A percentile compares a stretch with the other conserved stretches of the same genome.
Evolutionary conservation across 2,888 invertebrate genomes (phyloP).

Genomic region (Rotaria sp.): DNA sequence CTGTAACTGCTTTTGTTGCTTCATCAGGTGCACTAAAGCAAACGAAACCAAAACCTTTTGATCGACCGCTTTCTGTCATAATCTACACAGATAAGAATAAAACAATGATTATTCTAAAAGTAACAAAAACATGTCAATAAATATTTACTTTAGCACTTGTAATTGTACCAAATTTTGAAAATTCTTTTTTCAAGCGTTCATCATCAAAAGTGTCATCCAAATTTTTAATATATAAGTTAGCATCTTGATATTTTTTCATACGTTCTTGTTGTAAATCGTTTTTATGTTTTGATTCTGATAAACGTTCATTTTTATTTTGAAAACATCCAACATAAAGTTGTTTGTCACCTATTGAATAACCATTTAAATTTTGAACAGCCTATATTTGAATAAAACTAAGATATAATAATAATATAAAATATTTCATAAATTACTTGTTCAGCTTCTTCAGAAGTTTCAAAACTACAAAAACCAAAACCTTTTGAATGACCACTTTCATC

Average conservation of each 20-base stretch:
- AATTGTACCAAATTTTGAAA: constrained; percentile 88
- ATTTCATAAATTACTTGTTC: constrained; percentile 45
- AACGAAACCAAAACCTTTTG: constrained; percentile 89
- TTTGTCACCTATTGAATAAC: not conserved
- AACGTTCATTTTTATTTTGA: constrained; percentile 94
- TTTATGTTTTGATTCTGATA: constrained; percentile 86
- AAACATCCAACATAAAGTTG: constrained; percentile 86
- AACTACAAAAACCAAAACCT: constrained; percentile 95
- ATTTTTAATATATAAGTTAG: constrained; percentile 97
- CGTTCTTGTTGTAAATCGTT: constrained; percentile 88
- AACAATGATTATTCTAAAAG: constrained; percentile 37
- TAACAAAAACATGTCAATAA: not conserved
- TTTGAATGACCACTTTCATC: constrained; percentile 65
- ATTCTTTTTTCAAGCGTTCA: constrained; percentile 86
- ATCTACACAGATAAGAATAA: constrained; percentile 33
- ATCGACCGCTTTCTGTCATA: constrained; percentile 70
- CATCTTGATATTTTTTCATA: constrained; percentile 74
- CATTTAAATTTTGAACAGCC: not conserved
- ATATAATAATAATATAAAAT: no score
- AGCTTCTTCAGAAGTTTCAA: constrained; percentile 91
- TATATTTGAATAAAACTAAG: not conserved
- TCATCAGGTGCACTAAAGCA: constrained; percentile 89
- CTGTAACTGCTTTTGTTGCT: constrained; percentile 64
- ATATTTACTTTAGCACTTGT: constrained; percentile 85
- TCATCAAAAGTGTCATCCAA: constrained; percentile 95